Evolutionary conservation across 2,797 vertebrate species (phyloP), one percentile per base, ranked within the genome.

Genomic region (Epinephelus coioides): DNA sequence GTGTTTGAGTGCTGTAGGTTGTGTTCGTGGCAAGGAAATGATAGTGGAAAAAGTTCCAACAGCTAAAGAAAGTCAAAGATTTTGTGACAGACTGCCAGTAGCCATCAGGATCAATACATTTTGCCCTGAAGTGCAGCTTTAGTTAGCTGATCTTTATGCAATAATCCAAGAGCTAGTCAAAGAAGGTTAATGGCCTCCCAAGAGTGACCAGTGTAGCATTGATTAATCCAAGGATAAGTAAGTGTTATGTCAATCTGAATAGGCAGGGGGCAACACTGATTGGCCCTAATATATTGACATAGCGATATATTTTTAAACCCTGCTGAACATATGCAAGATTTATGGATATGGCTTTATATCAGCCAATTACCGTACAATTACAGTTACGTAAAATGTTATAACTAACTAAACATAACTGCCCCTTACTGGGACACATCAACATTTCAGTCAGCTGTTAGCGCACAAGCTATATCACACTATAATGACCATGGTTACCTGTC

Each of bases 211-310:
- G 13, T 46, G 17, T 15, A 47, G 19, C 54, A 72, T 63, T 53
- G 82, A 76, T 56, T 44, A 4, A 59, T 57, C 68, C 7, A 59
- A 51, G 7, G 44, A 51, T 76, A 64, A 49, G n/a, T 55, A 61
- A 69, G 49, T 18, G 43, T 51, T 25, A 25, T 23, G 40, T 65
- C 53, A 0, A 10, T 79, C 46, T 30, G 30, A 63, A 15, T 55
- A 11, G 11, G 11, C 47, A 63, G 38, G 23, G 2, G 3, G 19
- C 21, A 51, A 56, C 49, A 27, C 23, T 69, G 34, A 51, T 50
- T 7, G 38, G 3, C 19, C 19, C 15, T 13, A 0, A 13, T 44
- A 27, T 34, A 81, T 44, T 25, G 57, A 75, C 71, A 51, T 51
- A 43, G 7, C 47, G 69, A 21, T 61, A 56, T 53, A 21, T 30